Base-by-base conservation (phyloP, 2,113 vertebrate species). In the Takifugu flavidus region DNA sequence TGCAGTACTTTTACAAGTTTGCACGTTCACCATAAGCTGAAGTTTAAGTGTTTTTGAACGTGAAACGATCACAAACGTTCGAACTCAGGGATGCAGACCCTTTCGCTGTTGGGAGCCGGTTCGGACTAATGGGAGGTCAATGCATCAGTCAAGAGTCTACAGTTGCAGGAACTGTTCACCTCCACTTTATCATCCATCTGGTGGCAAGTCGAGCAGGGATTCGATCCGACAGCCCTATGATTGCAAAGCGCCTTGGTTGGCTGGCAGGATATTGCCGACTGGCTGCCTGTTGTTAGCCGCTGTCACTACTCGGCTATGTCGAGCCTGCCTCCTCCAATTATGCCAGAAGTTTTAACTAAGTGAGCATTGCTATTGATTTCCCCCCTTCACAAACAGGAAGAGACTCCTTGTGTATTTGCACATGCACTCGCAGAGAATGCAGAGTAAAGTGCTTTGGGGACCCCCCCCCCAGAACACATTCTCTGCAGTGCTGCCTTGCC, bases 141-240 rank as follows among this genome's bases (percentile, higher is more conserved):
- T 59, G 65, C 67, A 74, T 74, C 75, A 65, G 61, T 72, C 61
- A 59, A 26, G 60, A 67, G 64, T 76, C 59, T 59, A 80, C 82
- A 63, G 62, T 70, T 74, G 81, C 79, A 69, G 60, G 62, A 67
- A 65, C 75, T 55, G 67, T 57, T 74, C 62, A 77, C 64, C 72
- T 78, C 29, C 78, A 75, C 77, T 72, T 79, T 82, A 49, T 25
- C 49, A 49, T 62, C 59, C 72, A 66, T 72, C 82, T 74, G 71
- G 68, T 74, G 8, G 4, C 25, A 34, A 43, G 51, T 42, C 5
- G 26, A 69, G 62, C 27, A 28, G 75, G 71, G 79, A 86, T 81
- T 78, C 57, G 58, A 88, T 78, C 75, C 27, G 77, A 83, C 65
- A 72, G 67, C 65, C 75, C 27, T 65, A 56, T 72, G 77, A 83